phyloP scores from a whole-genome alignment of 2,888 invertebrate species.

The Epicampocera succincta region DNA sequence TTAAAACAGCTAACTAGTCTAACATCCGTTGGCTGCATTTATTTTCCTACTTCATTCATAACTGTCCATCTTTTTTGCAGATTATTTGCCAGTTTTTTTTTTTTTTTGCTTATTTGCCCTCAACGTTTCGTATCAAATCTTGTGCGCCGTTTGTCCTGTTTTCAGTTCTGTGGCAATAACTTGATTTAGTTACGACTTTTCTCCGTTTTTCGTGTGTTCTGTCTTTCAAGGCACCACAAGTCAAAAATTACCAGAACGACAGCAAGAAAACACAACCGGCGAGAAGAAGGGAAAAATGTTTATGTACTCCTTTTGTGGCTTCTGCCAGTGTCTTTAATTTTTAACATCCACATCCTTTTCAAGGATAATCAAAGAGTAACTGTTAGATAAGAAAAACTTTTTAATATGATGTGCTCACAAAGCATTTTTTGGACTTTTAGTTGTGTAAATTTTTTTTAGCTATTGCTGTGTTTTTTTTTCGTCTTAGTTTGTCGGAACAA shows the following conservation, averaged over 20 bases:
- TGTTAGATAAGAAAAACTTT: slow-evolving; percentile 58
- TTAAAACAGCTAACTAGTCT: slow-evolving; percentile 9
- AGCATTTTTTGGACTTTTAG: slow-evolving; percentile 46
- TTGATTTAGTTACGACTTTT: slow-evolving; percentile 49
- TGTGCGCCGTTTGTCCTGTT: slow-evolving; percentile 27
- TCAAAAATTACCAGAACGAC: slow-evolving; percentile 41
- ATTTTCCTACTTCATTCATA: slow-evolving; percentile 14
- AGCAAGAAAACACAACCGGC: slow-evolving; percentile 1
- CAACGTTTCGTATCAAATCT: slow-evolving; percentile 4
- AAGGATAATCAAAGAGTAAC: slow-evolving; percentile 61
- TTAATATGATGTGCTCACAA: slow-evolving; percentile 53
- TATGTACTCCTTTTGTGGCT: slow-evolving; percentile 56
- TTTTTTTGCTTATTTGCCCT: not conserved
- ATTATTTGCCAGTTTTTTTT: not conserved
- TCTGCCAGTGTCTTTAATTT: slow-evolving; percentile 47
- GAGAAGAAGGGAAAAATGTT: slow-evolving; percentile 2
- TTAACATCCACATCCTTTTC: slow-evolving; percentile 55
- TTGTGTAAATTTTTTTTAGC: slow-evolving; percentile 7
- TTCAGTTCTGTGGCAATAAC: slow-evolving; percentile 38
- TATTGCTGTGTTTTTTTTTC: slow-evolving; percentile 14
- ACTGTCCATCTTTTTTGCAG: slow-evolving; percentile 29
- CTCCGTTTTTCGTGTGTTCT: slow-evolving; percentile 3
- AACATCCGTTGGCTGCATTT: slow-evolving; percentile 41
- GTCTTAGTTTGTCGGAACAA: slow-evolving; percentile 25
- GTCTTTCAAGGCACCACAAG: slow-evolving; percentile 22